A percentile compares a stretch with the other conserved stretches of the same genome.
These are phyloP conservation scores for Pseudochaenichthys georgianus DNA, from an alignment of 2,797 vertebrate genomes.

Conservation along the genomic window DNA sequence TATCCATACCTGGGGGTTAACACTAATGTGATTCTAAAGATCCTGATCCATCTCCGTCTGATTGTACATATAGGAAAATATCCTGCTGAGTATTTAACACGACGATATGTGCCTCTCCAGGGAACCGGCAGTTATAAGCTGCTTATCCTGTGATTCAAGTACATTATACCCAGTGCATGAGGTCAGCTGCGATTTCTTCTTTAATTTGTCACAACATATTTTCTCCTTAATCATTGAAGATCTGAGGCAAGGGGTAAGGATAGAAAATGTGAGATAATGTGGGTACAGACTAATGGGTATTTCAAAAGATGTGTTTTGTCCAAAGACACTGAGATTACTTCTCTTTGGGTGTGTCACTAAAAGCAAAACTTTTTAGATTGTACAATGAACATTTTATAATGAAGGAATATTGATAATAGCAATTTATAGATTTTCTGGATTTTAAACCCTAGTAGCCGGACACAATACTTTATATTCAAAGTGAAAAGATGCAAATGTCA, in stretches of 20 bases:
- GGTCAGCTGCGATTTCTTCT: too few species aligned
- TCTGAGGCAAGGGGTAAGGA: too few species aligned
- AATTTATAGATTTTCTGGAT: background rate
- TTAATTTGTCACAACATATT: too few species aligned
- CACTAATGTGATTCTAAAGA: background rate
- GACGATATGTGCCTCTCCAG: constrained; percentile 13
- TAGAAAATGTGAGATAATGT: constrained; percentile 10
- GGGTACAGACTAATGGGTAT: background rate
- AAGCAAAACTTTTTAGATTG: background rate
- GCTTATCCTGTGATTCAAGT: too few species aligned
- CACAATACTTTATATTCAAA: background rate
- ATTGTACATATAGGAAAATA: background rate
- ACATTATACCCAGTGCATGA: too few species aligned
- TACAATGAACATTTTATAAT: background rate
- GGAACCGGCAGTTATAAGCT: constrained; percentile 40
- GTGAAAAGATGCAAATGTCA: background rate
- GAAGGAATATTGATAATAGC: background rate
- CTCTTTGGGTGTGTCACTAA: background rate
- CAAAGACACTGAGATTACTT: too few species aligned
- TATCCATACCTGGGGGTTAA: background rate
- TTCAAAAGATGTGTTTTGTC: background rate
- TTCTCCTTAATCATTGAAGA: too few species aligned
- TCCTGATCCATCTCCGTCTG: constrained; percentile 19
- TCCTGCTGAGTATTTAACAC: constrained; percentile 21
- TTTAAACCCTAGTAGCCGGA: too few species aligned